Percentiles rank a stretch among this genome's conserved stretches.
These are phyloP conservation scores for Pheosia tremula DNA, from an alignment of 2,888 invertebrate species.

Conservation along the genomic window DNA sequence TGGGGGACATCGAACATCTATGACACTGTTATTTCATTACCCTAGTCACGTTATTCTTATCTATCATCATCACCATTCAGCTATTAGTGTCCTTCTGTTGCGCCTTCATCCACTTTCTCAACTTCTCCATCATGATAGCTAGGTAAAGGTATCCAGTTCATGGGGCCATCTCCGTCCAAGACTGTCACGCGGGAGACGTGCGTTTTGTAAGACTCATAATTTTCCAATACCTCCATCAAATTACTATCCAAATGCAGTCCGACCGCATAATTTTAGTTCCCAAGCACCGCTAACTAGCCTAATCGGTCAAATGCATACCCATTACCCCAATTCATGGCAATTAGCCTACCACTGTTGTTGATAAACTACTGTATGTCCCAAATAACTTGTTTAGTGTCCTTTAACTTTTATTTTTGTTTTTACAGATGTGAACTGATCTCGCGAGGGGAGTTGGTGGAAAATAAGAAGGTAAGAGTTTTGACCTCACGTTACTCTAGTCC, in stretches of 20 bases:
- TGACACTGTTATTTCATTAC: too few relatives aligned
- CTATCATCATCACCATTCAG: too few relatives aligned
- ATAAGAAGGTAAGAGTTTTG: constrained; percentile 36
- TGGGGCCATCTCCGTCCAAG: too few relatives aligned
- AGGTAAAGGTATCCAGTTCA: too few relatives aligned
- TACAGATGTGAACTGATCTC: constrained; percentile 44
- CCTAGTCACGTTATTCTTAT: too few relatives aligned
- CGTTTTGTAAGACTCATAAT: too few relatives aligned
- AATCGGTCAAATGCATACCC: not conserved
- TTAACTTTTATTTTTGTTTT: constrained; percentile 12
- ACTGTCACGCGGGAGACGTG: too few relatives aligned
- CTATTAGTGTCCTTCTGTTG: too few relatives aligned
- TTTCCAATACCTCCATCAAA: too few relatives aligned
- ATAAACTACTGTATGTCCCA: not conserved
- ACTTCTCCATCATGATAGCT: too few relatives aligned
- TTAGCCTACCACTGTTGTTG: not conserved
- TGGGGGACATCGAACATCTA: too few relatives aligned
- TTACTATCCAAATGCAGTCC: not conserved
- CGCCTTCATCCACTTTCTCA: too few relatives aligned
- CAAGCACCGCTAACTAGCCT: not conserved
- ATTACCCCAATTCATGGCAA: not conserved
- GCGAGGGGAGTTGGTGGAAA: constrained; percentile 24
- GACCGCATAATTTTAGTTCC: not conserved
- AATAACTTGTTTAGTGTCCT: not conserved
- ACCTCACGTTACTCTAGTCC: not conserved